Conservation (phyloP, 1,140 invertebrate species). For the Arion vulgaris region DNA sequence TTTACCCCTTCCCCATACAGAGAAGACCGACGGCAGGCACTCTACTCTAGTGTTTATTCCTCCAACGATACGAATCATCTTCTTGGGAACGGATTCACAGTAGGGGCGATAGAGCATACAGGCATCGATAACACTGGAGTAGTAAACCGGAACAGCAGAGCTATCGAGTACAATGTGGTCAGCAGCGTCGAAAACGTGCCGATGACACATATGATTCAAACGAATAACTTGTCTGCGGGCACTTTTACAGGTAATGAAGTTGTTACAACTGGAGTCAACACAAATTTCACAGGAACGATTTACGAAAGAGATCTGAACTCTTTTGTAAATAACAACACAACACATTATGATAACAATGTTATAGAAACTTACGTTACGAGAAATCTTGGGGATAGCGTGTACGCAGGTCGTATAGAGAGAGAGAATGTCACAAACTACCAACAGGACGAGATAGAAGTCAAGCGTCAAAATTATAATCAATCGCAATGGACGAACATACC, state of each 20-base stretch:
- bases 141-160: not conserved
- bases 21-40: conserved; percentile 34
- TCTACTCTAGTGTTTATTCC: not conserved
- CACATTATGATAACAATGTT: not conserved
- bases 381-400: not conserved
- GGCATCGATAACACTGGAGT: not conserved
- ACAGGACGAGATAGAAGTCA: not conserved
- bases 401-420: not conserved
- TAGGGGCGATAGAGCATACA: not conserved
- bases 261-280: not conserved
- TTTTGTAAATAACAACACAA: not conserved
- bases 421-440: too few relatives aligned
- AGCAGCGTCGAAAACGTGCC: not conserved
- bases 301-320: not conserved
- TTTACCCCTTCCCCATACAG: conserved; percentile 31
- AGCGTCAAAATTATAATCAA: not conserved
- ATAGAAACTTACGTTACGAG: not conserved
- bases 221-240: not conserved
- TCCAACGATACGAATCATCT: not conserved
- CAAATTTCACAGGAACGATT: not conserved
- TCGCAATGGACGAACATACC: not conserved
- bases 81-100: not conserved
- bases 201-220: not conserved
- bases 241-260: not conserved
- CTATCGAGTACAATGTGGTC: not conserved